Evolutionary conservation across 1,140 invertebrate genomes (phyloP), one percentile per base, ranked within the genome.

Genomic region (Magallana angulata): DNA sequence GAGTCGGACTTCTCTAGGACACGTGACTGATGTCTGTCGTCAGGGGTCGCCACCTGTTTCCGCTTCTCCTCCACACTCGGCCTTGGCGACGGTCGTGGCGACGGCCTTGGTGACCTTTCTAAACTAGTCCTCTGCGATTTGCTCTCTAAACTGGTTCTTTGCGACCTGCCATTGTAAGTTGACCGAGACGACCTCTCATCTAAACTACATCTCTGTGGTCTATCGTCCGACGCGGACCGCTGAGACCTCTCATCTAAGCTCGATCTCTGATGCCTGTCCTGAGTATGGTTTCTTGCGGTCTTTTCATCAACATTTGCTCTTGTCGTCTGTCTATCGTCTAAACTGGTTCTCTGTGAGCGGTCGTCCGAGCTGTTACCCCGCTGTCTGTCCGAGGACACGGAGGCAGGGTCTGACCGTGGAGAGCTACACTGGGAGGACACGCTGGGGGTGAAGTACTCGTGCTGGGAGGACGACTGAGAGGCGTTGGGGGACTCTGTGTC

Each of bases 381-480:
- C 59, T 91, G 86, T 88, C 92, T 87, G 62, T 94, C 93, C 1
- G 93, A 93, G 56, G 92, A 92, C 4, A 92, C 91, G 68, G 93
- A 93, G 18, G 92, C 91, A 24, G 92, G 92, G 80, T 94, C 93
- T 57, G 93, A 93, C 57, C 90, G 90, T 14, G 93, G 93, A 24
- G 93, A 93, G 86, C 93, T 94, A 86, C 92, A 93, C 9, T 93
- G 92, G 5, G 93, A 94, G 6, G 93, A 94, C 83, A 93, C 88
- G 81, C 93, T 93, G n/a, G 93, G 92, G 8, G 93, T 94, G 82
- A 91, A 89, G 82, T 92, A 90, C 68, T 94, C 93, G 1, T 91
- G 93, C 57, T 93, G 93, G 57, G 93, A 94, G 59, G 93, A 93
- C 9, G 92, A 91, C 3, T 93, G 92, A 3, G 94, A 94, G 12